Base-by-base conservation (phyloP, 2,888 invertebrate genomes). In the Holacanthella duospinosa region DNA sequence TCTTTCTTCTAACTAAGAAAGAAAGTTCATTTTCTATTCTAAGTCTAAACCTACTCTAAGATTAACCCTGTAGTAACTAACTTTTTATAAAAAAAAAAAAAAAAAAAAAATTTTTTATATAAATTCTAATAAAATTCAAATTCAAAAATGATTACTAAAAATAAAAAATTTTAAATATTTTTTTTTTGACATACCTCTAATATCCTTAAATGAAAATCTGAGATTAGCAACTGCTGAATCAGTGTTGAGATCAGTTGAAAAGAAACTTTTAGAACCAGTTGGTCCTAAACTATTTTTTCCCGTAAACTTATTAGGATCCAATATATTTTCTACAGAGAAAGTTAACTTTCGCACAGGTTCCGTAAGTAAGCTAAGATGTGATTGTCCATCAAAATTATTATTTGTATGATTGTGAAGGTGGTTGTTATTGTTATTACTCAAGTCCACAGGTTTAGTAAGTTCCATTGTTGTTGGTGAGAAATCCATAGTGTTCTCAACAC, bases 281-380 rank as follows among this genome's bases (percentile, higher is more conserved):
- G 61, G 44, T 44, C 58, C 43, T 29, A 62, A 25, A 21, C 24
- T 43, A 58, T 61, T 76, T 71, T 71, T 71, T 29, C 90, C 90
- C 28, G 90, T 91, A 77, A 92, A 92, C 79, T 92, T 92, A 74
- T 86, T 91, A 2, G 92, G 92, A 78, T 92, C 91, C 71, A 92
- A 79, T 69, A 92, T 92, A 75, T 92, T 92, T 79, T 92, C 91
- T 26, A 92, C 92, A 3, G 90, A 90, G 78, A 92, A 92, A 24
- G 91, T 89, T 68, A 91, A 82, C 71, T 83, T 85, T 73, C 86
- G 78, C n/a, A n/a, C n/a, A n/a, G n/a, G n/a, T n/a, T n/a, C n/a
- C n/a, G n/a, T n/a, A 25, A 27, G 16, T 21, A 27, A 19, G 29
- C 55, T 16, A 36, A 16, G 36, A 36, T 12, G 36, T 36, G 36